A percentile compares a stretch with the other conserved stretches of the same genome.
Conservation (phyloP, 2,797 vertebrate species). For the Chelon labrosus region DNA sequence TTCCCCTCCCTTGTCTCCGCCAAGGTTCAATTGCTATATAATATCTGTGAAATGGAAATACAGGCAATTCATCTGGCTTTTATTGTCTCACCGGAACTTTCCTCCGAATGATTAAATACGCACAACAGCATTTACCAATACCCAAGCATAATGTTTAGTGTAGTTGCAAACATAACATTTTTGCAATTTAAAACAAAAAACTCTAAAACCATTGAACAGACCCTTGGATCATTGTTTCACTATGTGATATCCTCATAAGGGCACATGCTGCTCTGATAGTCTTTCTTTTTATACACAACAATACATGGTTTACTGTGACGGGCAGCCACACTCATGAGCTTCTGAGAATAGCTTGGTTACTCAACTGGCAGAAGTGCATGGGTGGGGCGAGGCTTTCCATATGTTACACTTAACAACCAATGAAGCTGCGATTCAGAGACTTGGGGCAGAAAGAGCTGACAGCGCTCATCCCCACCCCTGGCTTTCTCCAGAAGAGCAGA, state of each 20-base stretch:
- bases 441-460: constrained; percentile 82
- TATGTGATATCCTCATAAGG: constrained; percentile 12
- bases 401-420: constrained; percentile 83
- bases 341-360: constrained; percentile 75
- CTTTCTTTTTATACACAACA: constrained; percentile 28
- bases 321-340: constrained; percentile 46
- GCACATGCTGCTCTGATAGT: background rate
- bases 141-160: constrained; percentile 14
- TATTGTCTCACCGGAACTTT: constrained; percentile 58
- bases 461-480: constrained; percentile 72
- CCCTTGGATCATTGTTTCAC: constrained; percentile 6
- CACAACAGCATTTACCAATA: constrained; percentile 36
- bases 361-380: constrained; percentile 53
- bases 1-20: constrained; percentile 47
- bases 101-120: constrained; percentile 39
- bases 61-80: constrained; percentile 52
- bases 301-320: constrained; percentile 43
- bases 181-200: constrained; percentile 25
- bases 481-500: constrained; percentile 80
- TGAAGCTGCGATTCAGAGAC: constrained; percentile 78
- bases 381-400: constrained; percentile 70
- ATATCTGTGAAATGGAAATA: constrained; percentile 76
- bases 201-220: constrained; percentile 9
- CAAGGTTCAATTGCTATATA: constrained; percentile 65
- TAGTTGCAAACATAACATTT: constrained; percentile 7